phyloP scores from a whole-genome alignment of 2,113 vertebrate genomes.

The Mesocricetus auratus region DNA sequence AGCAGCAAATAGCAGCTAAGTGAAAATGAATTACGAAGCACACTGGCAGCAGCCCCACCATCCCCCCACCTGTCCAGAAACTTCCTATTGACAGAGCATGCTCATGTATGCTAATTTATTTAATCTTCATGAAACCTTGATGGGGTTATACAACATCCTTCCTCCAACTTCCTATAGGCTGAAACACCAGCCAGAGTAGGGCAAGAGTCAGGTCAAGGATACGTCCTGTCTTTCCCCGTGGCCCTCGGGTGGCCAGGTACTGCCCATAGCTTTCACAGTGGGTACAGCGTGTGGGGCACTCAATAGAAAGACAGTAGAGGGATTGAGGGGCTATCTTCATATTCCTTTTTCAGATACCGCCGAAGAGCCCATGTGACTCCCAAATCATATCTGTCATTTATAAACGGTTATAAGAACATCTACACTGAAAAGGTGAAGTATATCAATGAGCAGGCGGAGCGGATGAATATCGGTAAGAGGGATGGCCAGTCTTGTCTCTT shows the following conservation, averaged over 20 bases:
- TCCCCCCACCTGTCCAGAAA: not conserved
- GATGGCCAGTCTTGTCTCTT: not conserved
- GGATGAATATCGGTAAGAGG: conserved; percentile 92
- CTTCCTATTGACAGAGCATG: not conserved
- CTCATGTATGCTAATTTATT: not conserved
- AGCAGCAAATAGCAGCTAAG: not conserved
- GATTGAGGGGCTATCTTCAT: not conserved
- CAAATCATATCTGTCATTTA: conserved; percentile 90
- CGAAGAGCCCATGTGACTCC: conserved; percentile 88
- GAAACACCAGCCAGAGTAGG: not conserved
- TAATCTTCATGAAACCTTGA: conserved; percentile 15
- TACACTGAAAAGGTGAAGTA: conserved; percentile 89
- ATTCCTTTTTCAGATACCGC: conserved; percentile 84
- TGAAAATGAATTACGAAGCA: not conserved
- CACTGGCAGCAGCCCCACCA: not conserved
- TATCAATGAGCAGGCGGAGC: conserved; percentile 91
- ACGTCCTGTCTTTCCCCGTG: not conserved
- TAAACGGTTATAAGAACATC: conserved; percentile 90
- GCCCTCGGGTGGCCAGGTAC: not conserved
- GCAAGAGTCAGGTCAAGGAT: not conserved
- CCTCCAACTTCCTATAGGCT: not conserved
- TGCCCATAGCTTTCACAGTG: not conserved
- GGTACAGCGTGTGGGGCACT: not conserved
- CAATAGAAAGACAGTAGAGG: not conserved
- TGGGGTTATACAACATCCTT: not conserved